Evolutionary conservation across 2,888 invertebrate genomes (phyloP).

Genomic region (Troilus luridus): DNA sequence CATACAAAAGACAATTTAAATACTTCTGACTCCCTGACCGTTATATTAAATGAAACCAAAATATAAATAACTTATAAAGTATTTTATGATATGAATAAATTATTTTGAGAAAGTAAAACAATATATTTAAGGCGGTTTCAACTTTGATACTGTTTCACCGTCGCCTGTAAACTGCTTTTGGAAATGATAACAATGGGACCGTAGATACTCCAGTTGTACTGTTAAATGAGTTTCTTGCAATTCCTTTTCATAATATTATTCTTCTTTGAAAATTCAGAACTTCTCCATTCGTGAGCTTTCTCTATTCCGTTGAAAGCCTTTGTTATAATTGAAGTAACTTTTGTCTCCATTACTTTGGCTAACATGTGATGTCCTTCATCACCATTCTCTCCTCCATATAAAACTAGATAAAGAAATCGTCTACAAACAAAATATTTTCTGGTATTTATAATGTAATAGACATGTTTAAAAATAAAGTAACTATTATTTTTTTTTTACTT

Average conservation of each 20-base stretch:
- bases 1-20: neutral
- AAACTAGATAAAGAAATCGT: neutral
- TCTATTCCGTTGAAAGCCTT: neutral
- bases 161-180: neutral
- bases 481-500: too few relatives aligned
- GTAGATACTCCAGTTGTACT: neutral
- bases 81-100: too few relatives aligned
- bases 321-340: neutral
- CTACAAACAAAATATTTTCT: too few relatives aligned
- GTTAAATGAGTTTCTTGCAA: constrained; percentile 32
- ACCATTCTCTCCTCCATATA: neutral
- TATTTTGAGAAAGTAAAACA: neutral
- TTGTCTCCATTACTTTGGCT: neutral
- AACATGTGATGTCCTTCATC: neutral
- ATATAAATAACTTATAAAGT: neutral
- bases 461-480: too few relatives aligned
- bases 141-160: neutral
- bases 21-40: neutral
- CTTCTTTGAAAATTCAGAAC: constrained; percentile 10
- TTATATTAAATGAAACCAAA: neutral
- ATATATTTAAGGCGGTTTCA: neutral
- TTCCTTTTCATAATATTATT: constrained; percentile 40
- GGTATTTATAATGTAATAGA: too few relatives aligned
- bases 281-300: neutral
- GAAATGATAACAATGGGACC: constrained; percentile 4